Percentiles rank a stretch among this genome's conserved stretches.
Conservation (phyloP, 2,113 vertebrate species). For the Dromaius novaehollandiae region DNA sequence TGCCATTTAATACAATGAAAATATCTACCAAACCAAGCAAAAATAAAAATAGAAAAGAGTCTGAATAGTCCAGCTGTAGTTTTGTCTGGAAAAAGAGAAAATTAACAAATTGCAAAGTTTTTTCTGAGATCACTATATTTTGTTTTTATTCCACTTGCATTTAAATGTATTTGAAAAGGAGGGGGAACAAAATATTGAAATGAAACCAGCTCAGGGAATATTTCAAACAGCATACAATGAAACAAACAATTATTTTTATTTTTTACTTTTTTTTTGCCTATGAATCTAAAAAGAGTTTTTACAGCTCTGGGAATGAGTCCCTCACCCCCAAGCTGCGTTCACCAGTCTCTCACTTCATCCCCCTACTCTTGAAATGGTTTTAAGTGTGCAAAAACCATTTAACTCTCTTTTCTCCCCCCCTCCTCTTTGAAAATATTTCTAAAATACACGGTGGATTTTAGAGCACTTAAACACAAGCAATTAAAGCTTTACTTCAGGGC, state of each 20-base stretch:
- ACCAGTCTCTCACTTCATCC: background rate
- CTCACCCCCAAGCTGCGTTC: background rate
- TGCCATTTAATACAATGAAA: background rate
- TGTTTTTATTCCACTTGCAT: background rate
- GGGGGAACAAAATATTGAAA: background rate
- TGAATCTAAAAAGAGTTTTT: background rate
- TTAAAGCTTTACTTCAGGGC: conserved; percentile 34
- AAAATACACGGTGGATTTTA: conserved; percentile 38
- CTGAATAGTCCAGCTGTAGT: accelerated
- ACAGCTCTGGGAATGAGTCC: background rate
- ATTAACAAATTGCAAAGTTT: too few species aligned
- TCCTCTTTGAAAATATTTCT: background rate
- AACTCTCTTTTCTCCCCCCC: background rate
- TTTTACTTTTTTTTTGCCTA: background rate
- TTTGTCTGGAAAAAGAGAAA: too few species aligned
- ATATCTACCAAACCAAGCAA: background rate
- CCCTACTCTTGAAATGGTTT: background rate
- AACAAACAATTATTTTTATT: background rate
- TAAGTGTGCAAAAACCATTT: conserved; percentile 18
- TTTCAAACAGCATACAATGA: background rate
- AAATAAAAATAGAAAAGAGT: background rate
- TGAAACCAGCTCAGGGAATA: background rate
- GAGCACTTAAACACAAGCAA: conserved; percentile 32
- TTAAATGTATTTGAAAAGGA: background rate
- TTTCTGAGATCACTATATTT: background rate